Evolutionary conservation across 2,113 vertebrate species (phyloP).

Genomic region (Oryzias melastigma): DNA sequence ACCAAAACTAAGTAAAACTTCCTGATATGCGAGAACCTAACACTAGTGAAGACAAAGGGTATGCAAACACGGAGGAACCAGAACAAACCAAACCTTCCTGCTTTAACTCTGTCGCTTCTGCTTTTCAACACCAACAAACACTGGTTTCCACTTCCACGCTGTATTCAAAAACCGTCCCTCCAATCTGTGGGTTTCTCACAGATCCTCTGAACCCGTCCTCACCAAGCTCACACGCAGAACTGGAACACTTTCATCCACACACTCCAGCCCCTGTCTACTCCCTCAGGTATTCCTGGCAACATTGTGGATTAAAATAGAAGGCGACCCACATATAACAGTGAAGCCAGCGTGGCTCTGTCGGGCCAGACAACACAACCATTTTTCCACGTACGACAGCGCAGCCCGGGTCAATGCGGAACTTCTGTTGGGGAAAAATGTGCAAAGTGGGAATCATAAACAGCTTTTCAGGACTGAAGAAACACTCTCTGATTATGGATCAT

Average conservation of each 20-base stretch:
- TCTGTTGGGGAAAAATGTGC: constrained; percentile 7
- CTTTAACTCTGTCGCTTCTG: no score
- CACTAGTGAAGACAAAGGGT: no score
- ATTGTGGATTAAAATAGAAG: constrained; percentile 78
- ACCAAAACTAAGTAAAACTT: no score
- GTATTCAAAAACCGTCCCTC: no score
- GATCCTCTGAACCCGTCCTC: no score
- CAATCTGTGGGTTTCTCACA: no score
- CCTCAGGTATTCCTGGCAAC: constrained; percentile 72
- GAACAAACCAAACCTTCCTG: no score
- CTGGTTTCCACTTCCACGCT: no score
- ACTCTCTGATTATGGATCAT: not conserved
- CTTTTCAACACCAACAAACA: no score
- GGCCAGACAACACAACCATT: constrained; percentile 53
- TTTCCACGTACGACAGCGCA: constrained; percentile 29
- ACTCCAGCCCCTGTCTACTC: constrained; percentile 63
- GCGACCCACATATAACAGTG: constrained; percentile 74
- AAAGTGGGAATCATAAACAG: not conserved
- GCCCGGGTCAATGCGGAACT: constrained; percentile 17
- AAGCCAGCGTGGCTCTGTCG: constrained; percentile 34
- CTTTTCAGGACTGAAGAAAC: not conserved
- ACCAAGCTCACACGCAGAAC: not conserved
- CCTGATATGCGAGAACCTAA: no score
- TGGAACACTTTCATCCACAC: constrained; percentile 18
- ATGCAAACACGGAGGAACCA: no score